phyloP scores from a whole-genome alignment of 2,113 vertebrate genomes.

The Pteruthius melanotis region DNA sequence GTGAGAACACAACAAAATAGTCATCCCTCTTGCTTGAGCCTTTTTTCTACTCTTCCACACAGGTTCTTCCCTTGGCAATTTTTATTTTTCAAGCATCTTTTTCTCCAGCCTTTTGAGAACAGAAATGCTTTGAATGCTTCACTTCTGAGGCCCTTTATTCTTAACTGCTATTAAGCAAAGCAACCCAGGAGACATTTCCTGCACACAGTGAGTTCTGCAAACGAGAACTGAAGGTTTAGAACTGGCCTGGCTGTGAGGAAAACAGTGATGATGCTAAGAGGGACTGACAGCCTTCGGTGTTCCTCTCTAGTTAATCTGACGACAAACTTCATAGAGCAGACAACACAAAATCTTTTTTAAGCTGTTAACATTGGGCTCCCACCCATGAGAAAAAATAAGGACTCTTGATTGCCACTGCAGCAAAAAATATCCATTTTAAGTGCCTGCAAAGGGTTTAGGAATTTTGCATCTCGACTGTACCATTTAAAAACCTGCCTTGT shows the following conservation, averaged over 20 bases:
- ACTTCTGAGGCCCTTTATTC: not conserved
- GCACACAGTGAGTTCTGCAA: not conserved
- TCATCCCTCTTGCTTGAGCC: not conserved
- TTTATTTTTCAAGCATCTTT: not conserved
- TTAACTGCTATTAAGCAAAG: not conserved
- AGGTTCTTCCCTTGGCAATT: not conserved
- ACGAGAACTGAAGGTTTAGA: not conserved
- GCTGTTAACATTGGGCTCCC: not conserved
- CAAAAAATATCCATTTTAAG: not conserved
- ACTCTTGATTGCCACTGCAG: not conserved
- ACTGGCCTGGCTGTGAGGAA: not conserved
- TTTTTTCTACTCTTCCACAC: not conserved
- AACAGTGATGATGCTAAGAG: not conserved
- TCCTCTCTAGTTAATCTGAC: not conserved
- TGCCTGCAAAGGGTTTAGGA: not conserved
- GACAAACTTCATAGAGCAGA: not conserved
- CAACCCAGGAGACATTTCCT: not conserved
- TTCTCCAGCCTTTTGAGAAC: not conserved
- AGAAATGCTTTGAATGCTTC: not conserved
- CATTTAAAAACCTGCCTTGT: not conserved
- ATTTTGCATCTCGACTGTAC: not conserved
- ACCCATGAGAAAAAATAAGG: not conserved
- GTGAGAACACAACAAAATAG: not conserved
- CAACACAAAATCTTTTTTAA: not conserved
- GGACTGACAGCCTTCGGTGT: not conserved